phyloP scores from a whole-genome alignment of 1,140 invertebrate species.

The Drosophila kohkoa region DNA sequence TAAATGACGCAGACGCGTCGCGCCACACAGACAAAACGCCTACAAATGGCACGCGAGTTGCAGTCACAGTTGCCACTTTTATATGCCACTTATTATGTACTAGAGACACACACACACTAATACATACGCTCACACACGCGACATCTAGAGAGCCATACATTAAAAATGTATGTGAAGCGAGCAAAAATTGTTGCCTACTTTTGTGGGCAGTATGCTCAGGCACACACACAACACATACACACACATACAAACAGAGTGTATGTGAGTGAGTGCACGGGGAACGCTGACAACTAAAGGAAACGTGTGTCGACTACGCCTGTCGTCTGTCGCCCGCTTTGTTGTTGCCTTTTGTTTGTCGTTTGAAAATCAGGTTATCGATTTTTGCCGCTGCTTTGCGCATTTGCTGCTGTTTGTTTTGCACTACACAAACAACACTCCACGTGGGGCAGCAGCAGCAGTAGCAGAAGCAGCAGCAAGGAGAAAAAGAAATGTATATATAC shows the following conservation, averaged over 20 bases:
- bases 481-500: background rate
- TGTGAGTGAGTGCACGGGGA: constrained; percentile 4
- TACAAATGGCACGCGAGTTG: constrained; percentile 40
- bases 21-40: constrained; percentile 35
- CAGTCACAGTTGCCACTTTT: constrained; percentile 51
- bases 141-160: constrained; percentile 33
- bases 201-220: constrained; percentile 20
- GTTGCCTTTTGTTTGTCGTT: constrained; percentile 44
- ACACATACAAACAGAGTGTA: constrained; percentile 1
- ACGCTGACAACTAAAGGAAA: constrained; percentile 48
- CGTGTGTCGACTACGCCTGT: constrained; percentile 40
- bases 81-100: constrained; percentile 42
- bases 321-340: constrained; percentile 9
- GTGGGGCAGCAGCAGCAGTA: background rate
- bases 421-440: constrained; percentile 30
- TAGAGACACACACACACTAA: constrained; percentile 22
- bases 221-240: constrained; percentile 9
- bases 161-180: constrained; percentile 41
- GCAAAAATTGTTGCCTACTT: constrained; percentile 48
- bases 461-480: background rate
- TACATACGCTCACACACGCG: background rate
- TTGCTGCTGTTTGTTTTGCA: constrained; percentile 47
- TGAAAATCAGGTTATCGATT: constrained; percentile 55
- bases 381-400: constrained; percentile 52
- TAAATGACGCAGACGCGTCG: constrained; percentile 31